These are phyloP conservation scores for Heliconius himera DNA, from an alignment of 1,140 invertebrate species.

Conservation along the genomic window DNA sequence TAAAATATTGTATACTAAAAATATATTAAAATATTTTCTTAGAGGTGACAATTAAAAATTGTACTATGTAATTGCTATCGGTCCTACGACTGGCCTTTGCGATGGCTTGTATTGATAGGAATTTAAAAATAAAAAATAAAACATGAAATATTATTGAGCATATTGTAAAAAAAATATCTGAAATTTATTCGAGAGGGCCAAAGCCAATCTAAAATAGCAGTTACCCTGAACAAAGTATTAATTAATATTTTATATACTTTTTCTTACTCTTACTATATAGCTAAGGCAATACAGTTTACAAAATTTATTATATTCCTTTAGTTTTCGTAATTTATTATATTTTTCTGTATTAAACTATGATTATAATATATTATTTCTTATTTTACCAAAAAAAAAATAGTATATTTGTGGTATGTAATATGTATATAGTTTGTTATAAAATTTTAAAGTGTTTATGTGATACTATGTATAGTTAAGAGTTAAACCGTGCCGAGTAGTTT, in stretches of 20 bases:
- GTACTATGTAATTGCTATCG: not conserved
- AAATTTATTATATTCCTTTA: not conserved
- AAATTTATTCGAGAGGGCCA: not conserved
- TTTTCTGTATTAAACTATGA: not conserved
- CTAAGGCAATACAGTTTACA: not conserved
- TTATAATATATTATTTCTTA: slow-evolving; percentile 3
- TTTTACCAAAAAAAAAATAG: not conserved
- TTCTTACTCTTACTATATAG: not conserved
- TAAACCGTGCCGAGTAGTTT: slow-evolving; percentile 81
- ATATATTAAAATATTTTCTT: not conserved
- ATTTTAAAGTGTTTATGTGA: slow-evolving; percentile 80
- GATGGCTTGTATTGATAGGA: not conserved
- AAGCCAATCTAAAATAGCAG: not conserved
- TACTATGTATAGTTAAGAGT: slow-evolving; percentile 80
- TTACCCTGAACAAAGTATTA: not conserved
- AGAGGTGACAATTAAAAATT: not conserved
- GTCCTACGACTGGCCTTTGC: not conserved
- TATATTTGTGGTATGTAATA: slow-evolving; percentile 27
- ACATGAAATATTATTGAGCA: not conserved
- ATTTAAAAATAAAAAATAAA: too few relatives aligned
- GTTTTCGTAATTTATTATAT: not conserved
- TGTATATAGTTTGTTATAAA: slow-evolving; percentile 73
- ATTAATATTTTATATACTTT: not conserved
- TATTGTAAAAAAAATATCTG: not conserved
- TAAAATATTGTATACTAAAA: slow-evolving; percentile 3